A percentile compares a stretch with the other conserved stretches of the same genome.
Evolutionary conservation across 2,113 vertebrate genomes (phyloP).

Genomic region (Pachycephala philippinensis): DNA sequence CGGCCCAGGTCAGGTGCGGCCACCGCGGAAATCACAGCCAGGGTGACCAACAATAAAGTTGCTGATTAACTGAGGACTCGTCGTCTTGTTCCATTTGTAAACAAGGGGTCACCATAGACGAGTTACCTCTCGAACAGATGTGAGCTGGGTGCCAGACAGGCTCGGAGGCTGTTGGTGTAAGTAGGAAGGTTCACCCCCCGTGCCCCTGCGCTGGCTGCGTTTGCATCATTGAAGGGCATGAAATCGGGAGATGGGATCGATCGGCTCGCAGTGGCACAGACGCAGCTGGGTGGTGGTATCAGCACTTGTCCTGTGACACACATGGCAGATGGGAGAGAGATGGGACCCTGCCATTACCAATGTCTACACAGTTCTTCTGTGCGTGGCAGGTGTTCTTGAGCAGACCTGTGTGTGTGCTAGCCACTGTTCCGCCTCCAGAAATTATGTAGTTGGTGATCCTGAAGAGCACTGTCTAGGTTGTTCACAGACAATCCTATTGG

Average conservation of each 20-base stretch:
- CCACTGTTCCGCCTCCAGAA: background rate
- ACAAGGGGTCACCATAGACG: background rate
- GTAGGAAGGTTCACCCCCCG: background rate
- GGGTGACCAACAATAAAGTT: background rate
- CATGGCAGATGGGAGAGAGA: background rate
- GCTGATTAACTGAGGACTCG: background rate
- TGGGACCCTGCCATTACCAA: fast-evolving
- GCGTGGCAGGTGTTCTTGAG: background rate
- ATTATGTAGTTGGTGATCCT: background rate
- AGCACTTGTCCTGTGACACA: background rate
- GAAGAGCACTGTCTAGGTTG: background rate
- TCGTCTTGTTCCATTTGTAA: background rate
- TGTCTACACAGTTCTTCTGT: fast-evolving
- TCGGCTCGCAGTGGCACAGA: background rate
- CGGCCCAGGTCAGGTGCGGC: background rate
- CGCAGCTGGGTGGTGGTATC: background rate
- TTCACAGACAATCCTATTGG: fast-evolving
- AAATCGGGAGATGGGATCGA: background rate
- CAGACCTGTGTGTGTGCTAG: background rate
- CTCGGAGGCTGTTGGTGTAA: background rate
- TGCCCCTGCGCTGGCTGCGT: background rate
- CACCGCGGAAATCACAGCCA: background rate
- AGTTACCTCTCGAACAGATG: fast-evolving
- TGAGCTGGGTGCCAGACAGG: fast-evolving
- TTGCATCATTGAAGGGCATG: background rate